Evolutionary conservation across 1,140 invertebrate genomes (phyloP), one percentile per base, ranked within the genome.

Genomic region (Sitophilus oryzae): DNA sequence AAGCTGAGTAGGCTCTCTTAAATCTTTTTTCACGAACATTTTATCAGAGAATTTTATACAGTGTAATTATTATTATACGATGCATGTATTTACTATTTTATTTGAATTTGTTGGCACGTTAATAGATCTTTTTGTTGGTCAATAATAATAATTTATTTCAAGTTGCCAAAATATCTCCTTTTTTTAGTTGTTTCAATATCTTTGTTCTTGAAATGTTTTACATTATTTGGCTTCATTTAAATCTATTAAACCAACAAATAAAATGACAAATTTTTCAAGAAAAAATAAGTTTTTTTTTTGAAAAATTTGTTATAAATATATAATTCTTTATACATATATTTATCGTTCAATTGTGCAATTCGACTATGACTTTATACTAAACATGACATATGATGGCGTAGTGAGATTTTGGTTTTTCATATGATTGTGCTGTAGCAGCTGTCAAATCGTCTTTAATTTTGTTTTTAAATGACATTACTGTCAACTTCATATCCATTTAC

Each of bases 301-400:
- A 11, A 15, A 14, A 25, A 25, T 30, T 46, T 46, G 21, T 43
- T 22, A 61, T 59, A 56, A 43, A 56, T 30, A 55, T 49, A 34
- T 46, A 58, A 51, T 47, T 56, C 51, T 44, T 52, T 56, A 56
- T 62, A 63, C 46, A 62, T 56, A 60, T 46, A 59, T 58, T 55
- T 59, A 59, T 48, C 36, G 40, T 47, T 46, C 43, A 57, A 54
- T 61, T 65, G 62, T 66, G 64, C 64, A 66, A 66, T 64, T 60
- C 62, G 64, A 56, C 54, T 47, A 66, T 66, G 62, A 66, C 62
- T 60, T 64, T 59, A 47, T 59, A 64, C 60, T 64, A 62, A 66
- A 66, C 51, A 66, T 66, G 62, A 64, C 60, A 66, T 62, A 66
- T 66, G 66, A 66, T 66, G 65, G 63, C 65, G 65, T 67, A 67